Conservation (phyloP, 1,140 invertebrate species). For the Drosophila fuyamai region DNA sequence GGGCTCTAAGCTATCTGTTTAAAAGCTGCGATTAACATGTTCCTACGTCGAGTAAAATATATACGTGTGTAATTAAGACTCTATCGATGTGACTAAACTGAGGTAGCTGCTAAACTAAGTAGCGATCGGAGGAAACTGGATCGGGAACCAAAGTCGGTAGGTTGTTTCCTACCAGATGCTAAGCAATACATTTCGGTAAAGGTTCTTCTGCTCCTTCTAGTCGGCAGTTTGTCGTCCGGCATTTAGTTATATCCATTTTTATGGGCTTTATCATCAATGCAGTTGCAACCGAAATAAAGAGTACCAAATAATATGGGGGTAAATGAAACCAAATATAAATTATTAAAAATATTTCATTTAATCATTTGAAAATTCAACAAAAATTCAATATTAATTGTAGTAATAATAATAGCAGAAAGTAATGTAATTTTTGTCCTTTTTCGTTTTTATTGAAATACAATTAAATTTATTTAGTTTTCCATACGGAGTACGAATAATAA, state of each 20-base stretch:
- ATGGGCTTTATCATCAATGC: slow-evolving; percentile 26
- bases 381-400: slow-evolving; percentile 82
- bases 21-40: slow-evolving; percentile 80
- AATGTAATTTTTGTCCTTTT: slow-evolving; percentile 65
- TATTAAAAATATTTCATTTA: slow-evolving; percentile 80
- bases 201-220: slow-evolving; percentile 36
- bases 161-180: slow-evolving; percentile 44
- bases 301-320: slow-evolving; percentile 31
- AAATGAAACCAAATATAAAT: slow-evolving; percentile 45
- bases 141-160: slow-evolving; percentile 16
- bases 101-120: slow-evolving; percentile 62
- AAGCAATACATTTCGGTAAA: slow-evolving; percentile 59
- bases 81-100: slow-evolving; percentile 66
- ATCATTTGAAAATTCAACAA: slow-evolving; percentile 84
- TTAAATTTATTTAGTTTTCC: slow-evolving; percentile 80
- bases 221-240: slow-evolving; percentile 73
- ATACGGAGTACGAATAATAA: slow-evolving; percentile 69
- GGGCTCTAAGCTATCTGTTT: slow-evolving; percentile 53
- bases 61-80: slow-evolving; percentile 35
- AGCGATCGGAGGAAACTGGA: slow-evolving; percentile 41
- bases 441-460: slow-evolving; percentile 61
- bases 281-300: slow-evolving; percentile 24
- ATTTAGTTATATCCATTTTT: slow-evolving; percentile 21
- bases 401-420: slow-evolving; percentile 79
- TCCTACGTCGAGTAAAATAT: slow-evolving; percentile 71